These are phyloP conservation scores for Platysternon megacephalum DNA, from an alignment of 2,113 vertebrate species.

Conservation along the genomic window DNA sequence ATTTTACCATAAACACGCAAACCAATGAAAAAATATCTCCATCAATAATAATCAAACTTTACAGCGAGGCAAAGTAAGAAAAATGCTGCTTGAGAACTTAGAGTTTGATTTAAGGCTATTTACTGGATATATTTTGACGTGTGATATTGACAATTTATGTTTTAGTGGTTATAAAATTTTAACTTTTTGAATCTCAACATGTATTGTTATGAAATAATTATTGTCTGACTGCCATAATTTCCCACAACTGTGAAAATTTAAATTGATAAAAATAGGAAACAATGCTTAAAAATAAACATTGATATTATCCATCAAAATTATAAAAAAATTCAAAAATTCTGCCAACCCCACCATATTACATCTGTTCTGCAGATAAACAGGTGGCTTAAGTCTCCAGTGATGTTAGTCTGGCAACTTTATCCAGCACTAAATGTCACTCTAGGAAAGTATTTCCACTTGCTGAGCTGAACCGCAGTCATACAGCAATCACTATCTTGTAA, in stretches of 20 bases:
- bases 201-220: neutral
- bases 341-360: neutral
- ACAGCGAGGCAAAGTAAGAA: neutral
- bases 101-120: neutral
- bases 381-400: neutral
- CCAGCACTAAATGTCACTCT: neutral
- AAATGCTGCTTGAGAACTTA: neutral
- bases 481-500: neutral
- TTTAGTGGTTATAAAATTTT: neutral
- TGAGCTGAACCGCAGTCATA: neutral
- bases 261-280: too few relatives aligned
- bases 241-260: neutral
- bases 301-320: too few relatives aligned
- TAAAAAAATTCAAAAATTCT: too few relatives aligned
- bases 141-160: neutral
- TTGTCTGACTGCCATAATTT: neutral
- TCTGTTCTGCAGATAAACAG: neutral
- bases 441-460: neutral
- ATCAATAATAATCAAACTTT: neutral
- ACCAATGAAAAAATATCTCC: neutral
- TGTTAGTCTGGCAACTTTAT: neutral
- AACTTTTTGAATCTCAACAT: neutral
- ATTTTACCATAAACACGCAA: neutral
- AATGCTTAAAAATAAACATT: too few relatives aligned
- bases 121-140: neutral